phyloP scores from a whole-genome alignment of 2,113 vertebrate species.

The Oncorhynchus mykiss region DNA sequence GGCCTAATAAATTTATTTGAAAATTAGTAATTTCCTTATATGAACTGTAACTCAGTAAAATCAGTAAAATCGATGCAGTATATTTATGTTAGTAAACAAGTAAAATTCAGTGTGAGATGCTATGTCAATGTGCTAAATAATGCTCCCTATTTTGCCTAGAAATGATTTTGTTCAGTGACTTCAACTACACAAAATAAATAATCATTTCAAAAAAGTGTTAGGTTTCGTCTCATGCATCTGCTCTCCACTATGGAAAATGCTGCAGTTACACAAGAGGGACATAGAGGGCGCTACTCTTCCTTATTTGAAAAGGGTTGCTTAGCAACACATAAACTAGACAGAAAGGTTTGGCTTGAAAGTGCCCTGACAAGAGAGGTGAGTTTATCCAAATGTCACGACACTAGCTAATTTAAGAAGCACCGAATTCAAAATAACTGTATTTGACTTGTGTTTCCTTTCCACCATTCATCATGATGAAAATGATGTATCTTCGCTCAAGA shows the following conservation, averaged over 20 bases:
- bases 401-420: neutral
- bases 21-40: no score
- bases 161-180: neutral
- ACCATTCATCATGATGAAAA: no score
- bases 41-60: no score
- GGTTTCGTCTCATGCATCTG: neutral
- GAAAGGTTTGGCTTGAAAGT: neutral
- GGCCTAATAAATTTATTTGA: no score
- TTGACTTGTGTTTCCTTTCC: neutral
- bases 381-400: neutral
- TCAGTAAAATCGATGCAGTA: no score
- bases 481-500: no score
- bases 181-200: neutral
- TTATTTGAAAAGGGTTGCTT: conserved; percentile 28
- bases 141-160: neutral
- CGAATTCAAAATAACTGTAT: neutral
- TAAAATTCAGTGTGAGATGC: neutral
- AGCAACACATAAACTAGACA: conserved; percentile 51
- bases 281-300: conserved; percentile 11
- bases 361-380: neutral
- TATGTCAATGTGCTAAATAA: neutral
- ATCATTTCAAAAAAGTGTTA: neutral
- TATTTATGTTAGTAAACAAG: neutral
- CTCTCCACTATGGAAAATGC: no score
- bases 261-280: neutral